These are phyloP conservation scores for Clarias gariepinus DNA, from an alignment of 2,113 vertebrate genomes.

Conservation along the genomic window DNA sequence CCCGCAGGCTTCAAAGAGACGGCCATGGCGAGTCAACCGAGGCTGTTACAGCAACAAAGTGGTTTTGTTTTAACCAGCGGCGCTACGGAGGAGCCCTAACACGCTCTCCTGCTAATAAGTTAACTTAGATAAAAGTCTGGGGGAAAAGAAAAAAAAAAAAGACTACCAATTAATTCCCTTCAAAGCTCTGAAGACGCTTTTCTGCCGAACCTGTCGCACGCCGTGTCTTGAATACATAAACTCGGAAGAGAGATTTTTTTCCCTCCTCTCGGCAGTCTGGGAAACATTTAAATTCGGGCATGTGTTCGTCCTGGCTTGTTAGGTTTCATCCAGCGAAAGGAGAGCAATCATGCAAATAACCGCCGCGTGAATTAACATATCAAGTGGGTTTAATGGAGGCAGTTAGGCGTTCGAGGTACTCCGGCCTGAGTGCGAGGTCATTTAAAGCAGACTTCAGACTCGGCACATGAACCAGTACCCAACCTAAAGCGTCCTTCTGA, in stretches of 20 bases:
- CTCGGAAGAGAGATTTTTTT: background rate
- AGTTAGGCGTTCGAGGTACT: constrained; percentile 61
- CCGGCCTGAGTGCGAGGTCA: constrained; percentile 58
- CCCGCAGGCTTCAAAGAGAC: constrained; percentile 45
- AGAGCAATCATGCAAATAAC: constrained; percentile 63
- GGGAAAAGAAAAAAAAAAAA: constrained; percentile 3
- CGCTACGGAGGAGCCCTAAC: constrained; percentile 21
- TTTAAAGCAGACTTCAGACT: constrained; percentile 51
- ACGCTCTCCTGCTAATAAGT: constrained; percentile 31
- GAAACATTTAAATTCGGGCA: constrained; percentile 30
- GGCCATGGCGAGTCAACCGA: constrained; percentile 6
- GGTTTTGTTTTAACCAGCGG: constrained; percentile 37
- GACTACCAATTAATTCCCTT: constrained; percentile 9
- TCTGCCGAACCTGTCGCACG: background rate
- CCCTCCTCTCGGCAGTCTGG: background rate
- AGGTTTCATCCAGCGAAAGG: constrained; percentile 34
- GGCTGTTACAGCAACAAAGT: constrained; percentile 25
- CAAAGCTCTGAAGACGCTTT: constrained; percentile 5
- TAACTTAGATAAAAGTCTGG: constrained; percentile 33
- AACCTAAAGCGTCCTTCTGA: background rate
- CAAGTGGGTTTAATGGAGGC: constrained; percentile 63
- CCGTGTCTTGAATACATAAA: constrained; percentile 25
- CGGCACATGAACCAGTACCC: background rate
- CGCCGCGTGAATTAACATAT: constrained; percentile 62
- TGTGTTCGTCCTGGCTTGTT: constrained; percentile 29